Evolutionary conservation across 1,140 invertebrate species (phyloP), one percentile per base, ranked within the genome.

Genomic region (Mamestra configurata): DNA sequence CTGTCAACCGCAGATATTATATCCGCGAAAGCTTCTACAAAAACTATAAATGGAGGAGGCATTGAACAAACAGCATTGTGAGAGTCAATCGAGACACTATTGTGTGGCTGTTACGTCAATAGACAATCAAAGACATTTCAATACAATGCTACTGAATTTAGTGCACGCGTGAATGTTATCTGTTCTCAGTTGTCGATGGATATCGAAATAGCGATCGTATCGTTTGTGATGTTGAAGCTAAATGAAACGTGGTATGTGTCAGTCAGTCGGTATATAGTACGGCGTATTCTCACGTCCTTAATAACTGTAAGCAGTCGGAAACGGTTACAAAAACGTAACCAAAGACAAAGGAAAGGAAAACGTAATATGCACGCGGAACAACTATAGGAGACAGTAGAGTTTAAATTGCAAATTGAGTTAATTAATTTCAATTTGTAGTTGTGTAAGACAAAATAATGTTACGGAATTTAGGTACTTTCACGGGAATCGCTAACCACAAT

Each of bases 311-410:
- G 82, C 85, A 85, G 86, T 90, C 87, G 91, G 88, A 92, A 91
- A 91, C 82, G 79, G 81, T 90, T 90, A 89, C 88, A 92, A 92
- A 92, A 91, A 92, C 88, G 86, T 72, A 89, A 87, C 75, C 75
- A 83, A 84, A 87, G 87, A 91, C 91, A 90, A 90, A 91, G 88
- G 86, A 87, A 87, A 89, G 82, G 85, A 86, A 92, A 91, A 92
- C 85, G 82, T 90, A 88, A 86, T 86, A 86, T 84, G 81, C 84
- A 87, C 86, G 79, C 87, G 86, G 90, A 92, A 89, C 87, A 86
- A 86, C 84, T 89, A 87, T 90, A 87, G 84, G 86, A 86, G 80
- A 89, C 86, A 81, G 77, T 77, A 77, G 61, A 43, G 61, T 77
- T 66, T 77, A 66, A 51, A 20, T 75, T 76, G 57, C 40, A 76